A percentile compares a stretch with the other conserved stretches of the same genome.
These are phyloP conservation scores for Leptonema lineaticorne DNA, from an alignment of 1,140 invertebrate species.

Conservation along the genomic window DNA sequence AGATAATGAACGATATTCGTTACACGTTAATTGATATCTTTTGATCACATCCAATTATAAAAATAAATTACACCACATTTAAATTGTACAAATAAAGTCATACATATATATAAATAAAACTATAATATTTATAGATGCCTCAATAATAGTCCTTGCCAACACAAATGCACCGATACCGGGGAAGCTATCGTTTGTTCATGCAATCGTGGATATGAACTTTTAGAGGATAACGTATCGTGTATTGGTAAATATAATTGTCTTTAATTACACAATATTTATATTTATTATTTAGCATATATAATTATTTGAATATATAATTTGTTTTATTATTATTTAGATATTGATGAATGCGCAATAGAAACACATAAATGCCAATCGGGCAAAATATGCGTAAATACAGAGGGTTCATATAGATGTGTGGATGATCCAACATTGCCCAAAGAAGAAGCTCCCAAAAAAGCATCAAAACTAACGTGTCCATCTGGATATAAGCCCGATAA, in stretches of 20 bases:
- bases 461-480: slow-evolving; percentile 55
- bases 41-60: too few species aligned
- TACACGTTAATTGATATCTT: too few species aligned
- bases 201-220: slow-evolving; percentile 67
- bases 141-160: slow-evolving; percentile 65
- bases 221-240: slow-evolving; percentile 68
- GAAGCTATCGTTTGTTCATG: slow-evolving; percentile 64
- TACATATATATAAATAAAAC: background rate
- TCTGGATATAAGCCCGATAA: slow-evolving; percentile 64
- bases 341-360: slow-evolving; percentile 68
- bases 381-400: slow-evolving; percentile 61
- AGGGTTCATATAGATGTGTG: slow-evolving; percentile 60
- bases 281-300: background rate
- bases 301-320: background rate
- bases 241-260: slow-evolving; percentile 45
- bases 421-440: slow-evolving; percentile 40
- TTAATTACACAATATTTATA: background rate
- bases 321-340: slow-evolving; percentile 55
- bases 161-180: slow-evolving; percentile 65
- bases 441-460: slow-evolving; percentile 31
- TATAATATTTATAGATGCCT: slow-evolving; percentile 54
- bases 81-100: too few species aligned
- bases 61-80: too few species aligned
- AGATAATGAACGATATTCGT: too few species aligned
- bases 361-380: slow-evolving; percentile 59